Evolutionary conservation across 2,797 vertebrate genomes (phyloP).

Genomic region (Triplophysa yarkandensis): DNA sequence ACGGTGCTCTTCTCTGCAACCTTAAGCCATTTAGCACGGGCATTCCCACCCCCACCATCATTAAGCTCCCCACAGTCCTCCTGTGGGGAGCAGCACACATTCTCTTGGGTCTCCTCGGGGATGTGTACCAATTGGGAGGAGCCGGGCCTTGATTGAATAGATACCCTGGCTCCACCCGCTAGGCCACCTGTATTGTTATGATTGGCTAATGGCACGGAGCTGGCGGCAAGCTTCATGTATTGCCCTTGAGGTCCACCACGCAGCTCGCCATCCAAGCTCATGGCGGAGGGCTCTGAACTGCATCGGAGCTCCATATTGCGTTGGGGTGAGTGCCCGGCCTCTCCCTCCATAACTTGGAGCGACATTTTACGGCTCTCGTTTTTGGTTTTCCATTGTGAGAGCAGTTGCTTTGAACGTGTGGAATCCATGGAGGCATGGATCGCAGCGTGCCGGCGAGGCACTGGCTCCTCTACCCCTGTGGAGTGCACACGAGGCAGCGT

Average conservation of each 20-base stretch:
- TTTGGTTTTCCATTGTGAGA: conserved; percentile 97
- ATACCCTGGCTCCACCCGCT: conserved; percentile 86
- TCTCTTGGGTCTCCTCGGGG: conserved; percentile 94
- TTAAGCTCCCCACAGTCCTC: conserved; percentile 71
- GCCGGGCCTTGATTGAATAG: conserved; percentile 91
- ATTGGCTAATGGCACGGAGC: conserved; percentile 76
- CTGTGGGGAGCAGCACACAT: conserved; percentile 77
- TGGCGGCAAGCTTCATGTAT: conserved; percentile 59
- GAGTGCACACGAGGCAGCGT: conserved; percentile 95
- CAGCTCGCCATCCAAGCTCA: conserved; percentile 85
- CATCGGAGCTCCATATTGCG: conserved; percentile 90
- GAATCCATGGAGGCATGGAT: conserved; percentile 97
- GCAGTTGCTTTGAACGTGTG: conserved; percentile 92
- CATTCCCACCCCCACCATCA: conserved; percentile 74
- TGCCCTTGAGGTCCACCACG: conserved; percentile 60
- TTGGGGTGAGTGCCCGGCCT: conserved; percentile 81
- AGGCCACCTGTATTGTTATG: conserved; percentile 80
- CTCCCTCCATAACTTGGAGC: conserved; percentile 87
- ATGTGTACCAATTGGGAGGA: conserved; percentile 97
- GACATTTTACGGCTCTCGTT: conserved; percentile 89
- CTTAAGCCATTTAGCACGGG: conserved; percentile 90
- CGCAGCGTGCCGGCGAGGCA: conserved; percentile 86
- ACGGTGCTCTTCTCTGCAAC: conserved; percentile 86
- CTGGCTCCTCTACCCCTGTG: conserved; percentile 85
- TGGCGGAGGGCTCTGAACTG: conserved; percentile 84